phyloP scores from a whole-genome alignment of 2,888 invertebrate species.

The Cetonia aurata region DNA sequence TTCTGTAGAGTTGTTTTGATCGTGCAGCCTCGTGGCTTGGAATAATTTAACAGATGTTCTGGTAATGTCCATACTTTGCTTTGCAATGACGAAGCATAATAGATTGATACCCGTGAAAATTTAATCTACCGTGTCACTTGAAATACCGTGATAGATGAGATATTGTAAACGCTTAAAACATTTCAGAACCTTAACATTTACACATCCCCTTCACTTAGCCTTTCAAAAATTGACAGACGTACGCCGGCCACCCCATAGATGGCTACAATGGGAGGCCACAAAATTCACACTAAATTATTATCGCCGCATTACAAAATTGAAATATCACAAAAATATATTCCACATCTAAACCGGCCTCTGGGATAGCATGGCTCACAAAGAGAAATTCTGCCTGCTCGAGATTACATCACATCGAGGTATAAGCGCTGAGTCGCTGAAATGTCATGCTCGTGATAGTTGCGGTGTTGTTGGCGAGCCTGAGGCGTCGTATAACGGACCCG shows the following conservation, averaged over 20 bases:
- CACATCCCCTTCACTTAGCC: constrained; percentile 44
- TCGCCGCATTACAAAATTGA: constrained; percentile 47
- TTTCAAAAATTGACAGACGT: constrained; percentile 28
- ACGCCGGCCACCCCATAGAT: constrained; percentile 18
- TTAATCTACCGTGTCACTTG: background rate
- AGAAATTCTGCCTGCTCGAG: constrained; percentile 51
- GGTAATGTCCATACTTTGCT: no score
- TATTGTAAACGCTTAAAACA: background rate
- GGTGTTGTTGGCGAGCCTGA: constrained; percentile 49
- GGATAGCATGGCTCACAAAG: constrained; percentile 40
- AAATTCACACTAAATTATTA: constrained; percentile 44
- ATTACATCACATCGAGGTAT: constrained; percentile 47
- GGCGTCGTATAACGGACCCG: constrained; percentile 49
- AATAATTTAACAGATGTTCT: no score
- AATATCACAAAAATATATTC: constrained; percentile 54
- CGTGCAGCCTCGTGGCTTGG: no score
- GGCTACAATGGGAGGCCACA: constrained; percentile 40
- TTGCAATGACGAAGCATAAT: no score
- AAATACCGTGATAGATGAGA: background rate
- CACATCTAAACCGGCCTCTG: constrained; percentile 51
- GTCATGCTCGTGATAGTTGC: constrained; percentile 55
- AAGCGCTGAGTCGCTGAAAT: constrained; percentile 50
- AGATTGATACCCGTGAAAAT: background rate
- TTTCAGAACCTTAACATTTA: constrained; percentile 43
- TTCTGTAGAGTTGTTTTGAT: no score